Evolutionary conservation across 2,888 invertebrate species (phyloP).

Genomic region (Watsonalla cultraria): DNA sequence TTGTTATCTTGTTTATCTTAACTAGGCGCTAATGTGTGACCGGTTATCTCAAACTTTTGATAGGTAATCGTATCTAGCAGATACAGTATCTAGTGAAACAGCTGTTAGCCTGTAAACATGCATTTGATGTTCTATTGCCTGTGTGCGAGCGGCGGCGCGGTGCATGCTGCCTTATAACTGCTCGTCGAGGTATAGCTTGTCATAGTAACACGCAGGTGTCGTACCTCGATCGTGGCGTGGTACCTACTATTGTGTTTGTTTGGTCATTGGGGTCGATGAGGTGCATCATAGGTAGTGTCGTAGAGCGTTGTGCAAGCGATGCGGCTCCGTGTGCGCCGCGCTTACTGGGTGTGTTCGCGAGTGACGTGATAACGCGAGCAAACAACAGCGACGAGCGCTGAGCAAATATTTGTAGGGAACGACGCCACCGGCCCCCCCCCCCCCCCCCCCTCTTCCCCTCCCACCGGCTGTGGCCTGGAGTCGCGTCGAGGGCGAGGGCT

Average conservation of each 20-base stretch:
- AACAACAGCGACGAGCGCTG: constrained; percentile 46
- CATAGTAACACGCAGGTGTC: constrained; percentile 1
- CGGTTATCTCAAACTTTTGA: constrained; percentile 68
- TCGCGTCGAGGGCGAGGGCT: constrained; percentile 9
- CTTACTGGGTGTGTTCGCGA: constrained; percentile 45
- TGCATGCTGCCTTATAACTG: too few relatives aligned
- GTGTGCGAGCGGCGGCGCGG: too few relatives aligned
- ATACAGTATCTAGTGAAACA: constrained; percentile 58
- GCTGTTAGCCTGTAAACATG: constrained; percentile 26
- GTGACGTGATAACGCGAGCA: constrained; percentile 55
- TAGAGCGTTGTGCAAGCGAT: constrained; percentile 18
- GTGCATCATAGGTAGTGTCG: constrained; percentile 3
- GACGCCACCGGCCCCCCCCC: constrained; percentile 23
- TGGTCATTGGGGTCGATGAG: constrained; percentile 10
- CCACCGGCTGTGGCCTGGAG: constrained; percentile 11
- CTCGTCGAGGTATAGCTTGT: too few relatives aligned
- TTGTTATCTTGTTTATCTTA: constrained; percentile 76
- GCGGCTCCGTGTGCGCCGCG: constrained; percentile 15
- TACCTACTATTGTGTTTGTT: too few relatives aligned
- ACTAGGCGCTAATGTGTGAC: constrained; percentile 70
- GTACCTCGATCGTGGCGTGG: too few relatives aligned
- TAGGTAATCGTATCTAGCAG: constrained; percentile 63
- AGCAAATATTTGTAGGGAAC: constrained; percentile 61
- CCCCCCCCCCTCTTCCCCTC: constrained; percentile 10
- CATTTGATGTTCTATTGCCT: neutral